Percentiles rank a stretch among this genome's conserved stretches.
Evolutionary conservation across 2,797 vertebrate species (phyloP).

Genomic region (Platalea minor): DNA sequence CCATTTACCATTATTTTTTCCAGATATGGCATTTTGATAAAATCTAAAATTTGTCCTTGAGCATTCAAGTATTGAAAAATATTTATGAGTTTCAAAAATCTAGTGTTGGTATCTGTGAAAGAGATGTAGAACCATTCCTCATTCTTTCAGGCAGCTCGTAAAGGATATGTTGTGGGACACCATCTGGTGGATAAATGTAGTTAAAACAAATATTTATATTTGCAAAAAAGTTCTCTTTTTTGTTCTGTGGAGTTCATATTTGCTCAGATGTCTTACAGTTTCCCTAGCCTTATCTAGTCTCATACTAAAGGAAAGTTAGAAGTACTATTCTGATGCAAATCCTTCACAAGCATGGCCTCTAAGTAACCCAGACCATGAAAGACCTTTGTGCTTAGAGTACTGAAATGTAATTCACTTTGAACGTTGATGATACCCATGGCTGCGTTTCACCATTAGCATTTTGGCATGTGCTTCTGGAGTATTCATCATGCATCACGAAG

Average conservation of each 20-base stretch:
- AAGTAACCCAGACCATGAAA: neutral
- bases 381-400: neutral
- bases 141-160: neutral
- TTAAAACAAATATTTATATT: neutral
- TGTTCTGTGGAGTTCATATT: neutral
- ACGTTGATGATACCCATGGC: neutral
- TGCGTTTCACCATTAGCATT: neutral
- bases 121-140: neutral
- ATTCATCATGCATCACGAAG: neutral
- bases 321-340: neutral
- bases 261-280: neutral
- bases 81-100: neutral
- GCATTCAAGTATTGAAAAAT: neutral
- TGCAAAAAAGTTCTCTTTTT: neutral
- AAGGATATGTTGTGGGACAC: neutral
- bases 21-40: neutral
- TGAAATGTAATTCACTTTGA: neutral
- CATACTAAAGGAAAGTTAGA: neutral
- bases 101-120: neutral
- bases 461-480: neutral
- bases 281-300: neutral
- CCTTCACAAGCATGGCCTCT: neutral
- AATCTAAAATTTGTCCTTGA: neutral
- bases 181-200: constrained; percentile 4
- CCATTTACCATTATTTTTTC: neutral